Evolutionary conservation across 1,140 invertebrate species (phyloP).

Genomic region (Drosophila hydei): DNA sequence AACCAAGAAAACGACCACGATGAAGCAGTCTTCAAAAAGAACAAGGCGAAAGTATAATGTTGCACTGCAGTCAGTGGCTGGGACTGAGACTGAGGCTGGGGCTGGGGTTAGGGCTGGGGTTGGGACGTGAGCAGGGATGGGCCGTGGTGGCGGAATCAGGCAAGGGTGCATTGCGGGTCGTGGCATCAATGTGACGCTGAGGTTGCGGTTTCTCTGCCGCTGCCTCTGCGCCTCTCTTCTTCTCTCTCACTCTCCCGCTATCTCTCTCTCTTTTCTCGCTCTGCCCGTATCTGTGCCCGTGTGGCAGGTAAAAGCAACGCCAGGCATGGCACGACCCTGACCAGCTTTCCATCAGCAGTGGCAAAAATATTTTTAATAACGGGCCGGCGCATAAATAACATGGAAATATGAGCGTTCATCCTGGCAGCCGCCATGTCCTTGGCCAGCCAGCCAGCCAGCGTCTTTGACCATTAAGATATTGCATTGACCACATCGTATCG

Average conservation of each 20-base stretch:
- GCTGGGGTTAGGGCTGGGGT: background rate
- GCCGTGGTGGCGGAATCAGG: background rate
- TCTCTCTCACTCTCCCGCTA: background rate
- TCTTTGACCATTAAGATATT: slow-evolving; percentile 54
- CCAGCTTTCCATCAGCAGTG: slow-evolving; percentile 52
- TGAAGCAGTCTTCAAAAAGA: slow-evolving; percentile 41
- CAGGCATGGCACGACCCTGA: slow-evolving; percentile 34
- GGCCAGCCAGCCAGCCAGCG: slow-evolving; percentile 14
- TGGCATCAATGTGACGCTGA: slow-evolving; percentile 49
- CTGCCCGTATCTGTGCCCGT: background rate
- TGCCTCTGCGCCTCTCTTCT: background rate
- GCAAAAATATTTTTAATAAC: slow-evolving; percentile 73
- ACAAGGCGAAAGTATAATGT: slow-evolving; percentile 50
- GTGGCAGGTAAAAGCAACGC: slow-evolving; percentile 3
- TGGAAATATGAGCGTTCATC: slow-evolving; percentile 57
- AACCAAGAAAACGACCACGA: slow-evolving; percentile 37
- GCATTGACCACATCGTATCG: slow-evolving; percentile 14
- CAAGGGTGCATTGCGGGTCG: slow-evolving; percentile 19
- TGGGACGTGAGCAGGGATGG: background rate
- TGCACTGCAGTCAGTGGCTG: slow-evolving; percentile 33
- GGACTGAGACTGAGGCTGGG: background rate
- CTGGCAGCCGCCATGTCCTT: slow-evolving; percentile 34
- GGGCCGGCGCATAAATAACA: slow-evolving; percentile 69
- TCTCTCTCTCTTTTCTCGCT: background rate
- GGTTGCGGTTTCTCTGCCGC: slow-evolving; percentile 33